Percentiles rank a stretch among this genome's conserved stretches.
phyloP scores from a whole-genome alignment of 2,888 invertebrate genomes.

The Psococerastis gibbosa region DNA sequence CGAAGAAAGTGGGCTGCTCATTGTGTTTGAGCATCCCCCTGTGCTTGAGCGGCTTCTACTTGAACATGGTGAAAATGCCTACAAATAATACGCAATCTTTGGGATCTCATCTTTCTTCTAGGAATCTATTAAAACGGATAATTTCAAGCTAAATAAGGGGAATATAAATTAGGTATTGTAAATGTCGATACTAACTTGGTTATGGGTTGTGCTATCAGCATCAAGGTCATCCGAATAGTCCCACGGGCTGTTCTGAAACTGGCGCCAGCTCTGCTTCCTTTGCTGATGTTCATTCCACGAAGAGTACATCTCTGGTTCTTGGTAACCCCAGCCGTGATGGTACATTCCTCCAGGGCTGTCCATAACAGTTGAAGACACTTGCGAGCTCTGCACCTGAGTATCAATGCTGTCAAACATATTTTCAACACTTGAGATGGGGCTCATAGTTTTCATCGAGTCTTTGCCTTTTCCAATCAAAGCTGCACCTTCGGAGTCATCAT shows the following conservation, averaged over 20 bases:
- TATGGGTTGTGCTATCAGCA: slow-evolving; percentile 45
- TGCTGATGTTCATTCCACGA: slow-evolving; percentile 21
- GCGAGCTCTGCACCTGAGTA: slow-evolving; percentile 64
- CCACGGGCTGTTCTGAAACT: slow-evolving; percentile 25
- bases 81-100: not conserved
- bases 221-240: slow-evolving; percentile 38
- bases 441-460: slow-evolving; percentile 25
- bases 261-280: slow-evolving; percentile 25
- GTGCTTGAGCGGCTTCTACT: not conserved
- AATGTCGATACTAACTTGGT: too few species aligned
- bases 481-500: slow-evolving; percentile 37
- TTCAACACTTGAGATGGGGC: slow-evolving; percentile 38
- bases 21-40: not conserved
- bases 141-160: too few species aligned
- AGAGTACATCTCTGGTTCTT: slow-evolving; percentile 18
- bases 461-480: slow-evolving; percentile 19
- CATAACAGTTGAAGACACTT: slow-evolving; percentile 61
- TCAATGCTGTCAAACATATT: slow-evolving; percentile 61
- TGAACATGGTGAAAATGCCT: slow-evolving; percentile 5
- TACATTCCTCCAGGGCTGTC: slow-evolving; percentile 33
- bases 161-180: slow-evolving; percentile 3
- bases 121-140: too few species aligned
- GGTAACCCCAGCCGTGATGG: slow-evolving; percentile 27
- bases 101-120: too few species aligned
- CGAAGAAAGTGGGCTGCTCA: slow-evolving; percentile 4